A percentile compares a stretch with the other conserved stretches of the same genome.
These are phyloP conservation scores for Stenchaetothrips biformis DNA, from an alignment of 2,888 invertebrate species.

Conservation along the genomic window DNA sequence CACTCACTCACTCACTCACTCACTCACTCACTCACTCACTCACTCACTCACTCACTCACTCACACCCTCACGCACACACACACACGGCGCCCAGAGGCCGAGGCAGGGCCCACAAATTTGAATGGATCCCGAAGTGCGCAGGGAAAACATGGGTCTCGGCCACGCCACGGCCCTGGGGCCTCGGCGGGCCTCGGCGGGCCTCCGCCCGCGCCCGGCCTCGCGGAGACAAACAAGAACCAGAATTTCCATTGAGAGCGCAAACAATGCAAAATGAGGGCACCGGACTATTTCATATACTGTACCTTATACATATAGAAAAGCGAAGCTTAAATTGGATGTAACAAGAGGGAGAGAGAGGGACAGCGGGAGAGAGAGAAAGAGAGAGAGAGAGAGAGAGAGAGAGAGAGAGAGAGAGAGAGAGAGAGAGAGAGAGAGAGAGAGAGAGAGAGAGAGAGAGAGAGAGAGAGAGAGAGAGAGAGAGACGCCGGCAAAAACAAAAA, in stretches of 20 bases:
- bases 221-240: conserved; percentile 24
- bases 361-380: no score
- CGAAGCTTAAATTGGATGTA: conserved; percentile 25
- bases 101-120: no score
- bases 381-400: not conserved
- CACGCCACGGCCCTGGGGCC: not conserved
- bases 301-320: conserved; percentile 25
- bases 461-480: not conserved
- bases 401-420: not conserved
- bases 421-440: not conserved
- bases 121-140: no score
- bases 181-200: not conserved
- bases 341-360: not conserved
- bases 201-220: not conserved
- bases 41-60: no score
- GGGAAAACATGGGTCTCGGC: no score
- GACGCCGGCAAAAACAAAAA: not conserved
- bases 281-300: conserved; percentile 23
- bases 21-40: no score
- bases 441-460: not conserved
- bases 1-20: no score
- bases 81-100: no score
- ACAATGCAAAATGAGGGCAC: conserved; percentile 24
- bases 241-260: conserved; percentile 24
- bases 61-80: no score